Evolutionary conservation across 2,888 invertebrate species (phyloP), one percentile per base, ranked within the genome.

Genomic region (Phaedon cochleariae): DNA sequence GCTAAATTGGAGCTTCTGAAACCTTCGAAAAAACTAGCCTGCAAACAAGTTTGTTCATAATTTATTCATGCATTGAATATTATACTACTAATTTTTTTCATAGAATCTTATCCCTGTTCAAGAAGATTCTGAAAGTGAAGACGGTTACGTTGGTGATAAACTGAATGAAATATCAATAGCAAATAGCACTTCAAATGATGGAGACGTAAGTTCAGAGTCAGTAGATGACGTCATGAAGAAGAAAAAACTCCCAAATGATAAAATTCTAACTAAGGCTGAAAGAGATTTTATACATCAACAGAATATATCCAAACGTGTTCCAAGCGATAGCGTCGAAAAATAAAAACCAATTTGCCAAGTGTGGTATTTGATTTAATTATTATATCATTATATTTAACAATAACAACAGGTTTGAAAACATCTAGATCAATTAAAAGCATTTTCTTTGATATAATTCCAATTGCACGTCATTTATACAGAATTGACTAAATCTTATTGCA

Each of bases 1-100:
- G 74, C 78, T 0, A 75, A 78, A 67, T 76, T 78, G 67, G 72
- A 73, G 34, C 60, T 71, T 15, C 64, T 79, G 71, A 77, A 72
- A 59, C 72, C 72, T 17, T 72, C 75, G 9, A 74, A 66, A 59
- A 74, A 74, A 62, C 52, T 76, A n/a, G n/a, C 41, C 29, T 37
- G 9, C 15, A 54, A 46, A 54, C 31, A 55, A 29, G 65, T 65
- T 34, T 48, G 37, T 59, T 26, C 21, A 22, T 29, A 0, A 26
- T 15, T n/a, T 41, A 15, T 7, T n/a, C 7, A 12, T n/a, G n/a
- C 15, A 41, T 15, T 10, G 6, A 15, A 41, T 4, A n/a, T 15
- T 15, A 4, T 41, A 41, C 1, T 3, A n/a, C 41, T 41, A 2
- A 2, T 34, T 34, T 41, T 41, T 41, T 6, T 41, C 41, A 10